phyloP scores from a whole-genome alignment of 2,113 vertebrate species.

The Gavia stellata region DNA sequence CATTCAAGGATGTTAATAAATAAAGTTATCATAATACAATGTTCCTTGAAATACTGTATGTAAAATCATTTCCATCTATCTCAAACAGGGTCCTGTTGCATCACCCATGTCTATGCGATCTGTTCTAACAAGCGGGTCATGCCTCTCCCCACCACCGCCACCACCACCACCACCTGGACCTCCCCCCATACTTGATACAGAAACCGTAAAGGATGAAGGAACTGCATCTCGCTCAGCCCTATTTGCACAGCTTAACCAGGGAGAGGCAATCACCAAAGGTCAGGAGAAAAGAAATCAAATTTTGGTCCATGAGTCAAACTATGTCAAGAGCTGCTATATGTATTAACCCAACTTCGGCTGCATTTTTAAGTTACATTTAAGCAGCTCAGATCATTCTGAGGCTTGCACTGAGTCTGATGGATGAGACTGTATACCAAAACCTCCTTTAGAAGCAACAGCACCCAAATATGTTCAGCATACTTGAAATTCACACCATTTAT shows the following conservation, averaged over 20 bases:
- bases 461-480: neutral
- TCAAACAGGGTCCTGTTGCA: slow-evolving; percentile 82
- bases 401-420: neutral
- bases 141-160: slow-evolving; percentile 49
- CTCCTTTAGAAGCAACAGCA: neutral
- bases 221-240: slow-evolving; percentile 80
- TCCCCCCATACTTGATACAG: slow-evolving; percentile 74
- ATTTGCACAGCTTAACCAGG: slow-evolving; percentile 93
- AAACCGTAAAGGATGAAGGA: slow-evolving; percentile 58
- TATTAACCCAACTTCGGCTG: neutral
- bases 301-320: neutral
- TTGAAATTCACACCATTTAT: neutral
- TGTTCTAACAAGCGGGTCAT: slow-evolving; percentile 54
- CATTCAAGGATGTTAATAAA: neutral
- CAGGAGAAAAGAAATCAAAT: neutral
- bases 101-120: slow-evolving; percentile 66
- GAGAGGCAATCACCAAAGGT: slow-evolving; percentile 92
- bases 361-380: neutral
- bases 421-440: neutral
- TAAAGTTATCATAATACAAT: neutral
- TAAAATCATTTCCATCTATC: neutral
- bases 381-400: neutral
- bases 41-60: neutral
- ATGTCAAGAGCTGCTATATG: neutral
- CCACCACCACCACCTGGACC: slow-evolving; percentile 80